Base-by-base conservation (phyloP, 1,140 invertebrate species). In the Hetaerina americana region DNA sequence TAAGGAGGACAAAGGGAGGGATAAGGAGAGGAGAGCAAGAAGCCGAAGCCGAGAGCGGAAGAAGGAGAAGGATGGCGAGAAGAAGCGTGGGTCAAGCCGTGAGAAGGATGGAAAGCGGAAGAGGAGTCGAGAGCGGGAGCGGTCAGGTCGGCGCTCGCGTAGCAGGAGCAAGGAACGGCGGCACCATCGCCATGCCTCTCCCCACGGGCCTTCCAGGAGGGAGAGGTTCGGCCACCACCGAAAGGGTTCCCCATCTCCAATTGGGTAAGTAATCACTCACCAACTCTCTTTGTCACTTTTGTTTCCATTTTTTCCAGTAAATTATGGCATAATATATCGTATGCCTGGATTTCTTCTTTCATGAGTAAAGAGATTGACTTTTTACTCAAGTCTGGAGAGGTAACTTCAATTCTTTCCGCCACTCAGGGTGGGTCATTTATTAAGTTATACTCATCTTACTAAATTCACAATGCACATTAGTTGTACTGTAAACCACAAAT, bases 131-230 rank as follows among this genome's bases (percentile, higher is more conserved):
- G 40, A 57, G 40, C 15, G 40, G 22, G 40, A 57, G 22, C 40
- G 40, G 2, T 57, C 40, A 18, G 40, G 40, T 57, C 2, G 40
- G 2, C 66, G 29, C 18, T 49, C 68, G 8, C 66, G 27, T 70
- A 18, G 27, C 27, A 49, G 27, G 22, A 75, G 73, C 57, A 78
- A 74, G 66, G 71, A 77, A 5, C 75, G 75, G 77, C 77, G 78
- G 75, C 78, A 80, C 77, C 81, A 82, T 79, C 79, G 79, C 78
- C 80, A 80, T 82, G 81, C 81, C 81, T 80, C 81, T 82, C 81
- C 80, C 81, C 81, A 81, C 81, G 81, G 80, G 80, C 80, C 79
- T 78, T 81, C 80, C 81, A 80, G 78, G 80, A 81, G 81, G 80
- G 80, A 78, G 81, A 81, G 81, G 80, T 81, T 80, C 79, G 77